A percentile compares a stretch with the other conserved stretches of the same genome.
Evolutionary conservation across 1,140 invertebrate species (phyloP).

Genomic region (Halyomorpha halys): DNA sequence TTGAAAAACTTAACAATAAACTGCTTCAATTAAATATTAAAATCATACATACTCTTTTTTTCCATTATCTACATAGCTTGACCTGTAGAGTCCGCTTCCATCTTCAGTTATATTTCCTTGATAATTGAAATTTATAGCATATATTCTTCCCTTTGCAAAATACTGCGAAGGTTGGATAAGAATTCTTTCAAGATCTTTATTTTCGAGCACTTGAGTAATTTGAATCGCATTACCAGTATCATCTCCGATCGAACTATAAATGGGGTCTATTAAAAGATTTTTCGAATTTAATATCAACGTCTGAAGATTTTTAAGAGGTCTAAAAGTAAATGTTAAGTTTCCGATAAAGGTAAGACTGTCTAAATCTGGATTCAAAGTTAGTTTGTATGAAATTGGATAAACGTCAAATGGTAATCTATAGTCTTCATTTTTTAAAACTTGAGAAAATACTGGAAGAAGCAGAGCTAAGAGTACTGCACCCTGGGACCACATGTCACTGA

Average conservation of each 20-base stretch:
- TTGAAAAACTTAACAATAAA: too few relatives aligned
- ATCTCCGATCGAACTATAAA: not conserved
- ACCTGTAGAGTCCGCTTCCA: not conserved
- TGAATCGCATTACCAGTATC: not conserved
- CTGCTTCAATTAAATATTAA: too few relatives aligned
- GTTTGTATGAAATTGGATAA: not conserved
- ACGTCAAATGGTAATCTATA: not conserved
- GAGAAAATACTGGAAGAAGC: not conserved
- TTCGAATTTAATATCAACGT: not conserved
- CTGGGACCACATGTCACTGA: not conserved
- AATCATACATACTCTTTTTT: not conserved
- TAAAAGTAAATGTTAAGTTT: not conserved
- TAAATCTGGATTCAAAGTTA: not conserved
- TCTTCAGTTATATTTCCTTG: slow-evolving; percentile 13
- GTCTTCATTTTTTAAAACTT: not conserved
- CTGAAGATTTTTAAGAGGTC: not conserved
- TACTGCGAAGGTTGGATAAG: not conserved
- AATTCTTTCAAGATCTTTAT: not conserved
- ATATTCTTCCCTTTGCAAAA: not conserved
- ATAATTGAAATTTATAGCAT: not conserved
- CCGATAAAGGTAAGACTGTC: not conserved
- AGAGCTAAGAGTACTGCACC: not conserved
- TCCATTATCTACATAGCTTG: slow-evolving; percentile 3
- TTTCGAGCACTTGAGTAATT: not conserved
- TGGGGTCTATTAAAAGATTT: not conserved